These are phyloP conservation scores for Gryllus longicercus DNA, from an alignment of 2,888 invertebrate species.

Conservation along the genomic window DNA sequence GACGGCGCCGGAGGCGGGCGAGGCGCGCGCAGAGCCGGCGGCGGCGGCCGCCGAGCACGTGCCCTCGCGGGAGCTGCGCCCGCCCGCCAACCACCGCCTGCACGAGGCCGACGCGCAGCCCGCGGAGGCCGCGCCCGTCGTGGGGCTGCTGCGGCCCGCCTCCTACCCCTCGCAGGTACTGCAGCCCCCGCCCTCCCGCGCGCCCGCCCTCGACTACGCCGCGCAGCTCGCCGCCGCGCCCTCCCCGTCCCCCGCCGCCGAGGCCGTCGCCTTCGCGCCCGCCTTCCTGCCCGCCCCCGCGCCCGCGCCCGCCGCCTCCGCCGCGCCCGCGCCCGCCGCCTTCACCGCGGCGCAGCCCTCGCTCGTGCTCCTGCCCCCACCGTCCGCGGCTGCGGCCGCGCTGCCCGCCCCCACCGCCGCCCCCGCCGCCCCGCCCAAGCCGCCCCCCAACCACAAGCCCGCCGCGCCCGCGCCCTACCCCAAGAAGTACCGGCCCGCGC, in stretches of 20 bases:
- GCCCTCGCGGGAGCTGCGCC: not conserved
- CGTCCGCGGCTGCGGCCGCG: not conserved
- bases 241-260: not conserved
- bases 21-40: not conserved
- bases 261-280: not conserved
- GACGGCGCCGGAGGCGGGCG: not conserved
- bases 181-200: not conserved
- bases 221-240: not conserved
- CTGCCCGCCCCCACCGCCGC: not conserved
- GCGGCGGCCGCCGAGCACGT: not conserved
- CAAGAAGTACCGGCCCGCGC: constrained; percentile 55
- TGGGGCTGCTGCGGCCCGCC: not conserved
- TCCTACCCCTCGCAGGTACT: not conserved
- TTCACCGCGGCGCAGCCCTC: not conserved
- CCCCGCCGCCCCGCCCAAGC: not conserved
- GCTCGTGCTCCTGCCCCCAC: not conserved
- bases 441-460: constrained; percentile 21
- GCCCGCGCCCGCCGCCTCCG: not conserved
- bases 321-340: not conserved
- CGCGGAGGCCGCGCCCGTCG: not conserved
- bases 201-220: not conserved
- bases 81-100: constrained; percentile 19
- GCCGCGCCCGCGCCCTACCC: constrained; percentile 55
- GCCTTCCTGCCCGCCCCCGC: not conserved
- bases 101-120: not conserved